Evolutionary conservation across 2,888 invertebrate genomes (phyloP), one percentile per base, ranked within the genome.

Genomic region (Chymomyza caudatula): DNA sequence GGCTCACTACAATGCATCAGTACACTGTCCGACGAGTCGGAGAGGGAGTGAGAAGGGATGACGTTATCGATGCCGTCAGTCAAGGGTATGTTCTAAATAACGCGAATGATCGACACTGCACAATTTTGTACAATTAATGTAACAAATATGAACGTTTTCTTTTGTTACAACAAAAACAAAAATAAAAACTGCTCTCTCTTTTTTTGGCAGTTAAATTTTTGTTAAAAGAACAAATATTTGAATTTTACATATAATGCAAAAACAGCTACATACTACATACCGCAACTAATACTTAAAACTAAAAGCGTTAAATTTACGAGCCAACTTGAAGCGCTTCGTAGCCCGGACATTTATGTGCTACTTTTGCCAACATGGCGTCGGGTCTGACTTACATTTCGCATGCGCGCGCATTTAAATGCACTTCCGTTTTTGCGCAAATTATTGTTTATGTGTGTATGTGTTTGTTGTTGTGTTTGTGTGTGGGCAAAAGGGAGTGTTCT

Each of bases 331-430:
- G 29, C 29, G 29, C 61, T 65, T 58, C 69, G 59, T 60, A 65
- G 60, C 61, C 67, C 65, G 67, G 63, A 74, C 77, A 64, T 83
- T 80, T 77, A 82, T 72, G 68, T 67, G 19, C 47, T 19, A 47
- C 15, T 13, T 47, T 19, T 19, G 58, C 17, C 69, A 84, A 81
- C 67, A 78, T 78, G 77, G 77, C 78, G 37, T 60, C 55, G 25
- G 68, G 71, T 58, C 29, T 43, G 20, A 15, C 54, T 62, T 60
- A 77, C 83, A 83, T 78, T 83, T 83, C 86, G 83, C 83, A 86
- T 83, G 83, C 87, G 83, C 87, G 83, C 83, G 83, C 83, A 85
- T 86, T 82, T 82, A 86, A 83, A 86, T 85, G 73, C 75, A 79
- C 76, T 86, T 83, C 83, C 87, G 79, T 74, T 77, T 83, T 51